These are phyloP conservation scores for Heterocephalus glaber DNA, from an alignment of 2,113 vertebrate genomes.

Conservation along the genomic window DNA sequence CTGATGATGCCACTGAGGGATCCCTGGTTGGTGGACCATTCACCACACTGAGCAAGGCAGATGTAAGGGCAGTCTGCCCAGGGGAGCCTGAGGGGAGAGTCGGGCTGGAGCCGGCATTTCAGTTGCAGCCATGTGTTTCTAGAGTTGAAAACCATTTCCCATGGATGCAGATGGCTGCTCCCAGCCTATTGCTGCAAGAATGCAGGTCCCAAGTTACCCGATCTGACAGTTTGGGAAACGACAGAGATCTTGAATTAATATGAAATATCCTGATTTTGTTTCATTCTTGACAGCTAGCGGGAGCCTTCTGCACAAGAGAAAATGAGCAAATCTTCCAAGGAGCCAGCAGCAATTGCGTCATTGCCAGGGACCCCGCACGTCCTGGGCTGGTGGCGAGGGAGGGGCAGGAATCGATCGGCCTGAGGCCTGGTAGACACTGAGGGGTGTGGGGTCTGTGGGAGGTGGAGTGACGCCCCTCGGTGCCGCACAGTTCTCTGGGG, in stretches of 20 bases:
- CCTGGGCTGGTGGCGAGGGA: background rate
- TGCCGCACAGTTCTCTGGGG: background rate
- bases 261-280: background rate
- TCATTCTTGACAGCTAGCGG: background rate
- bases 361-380: background rate
- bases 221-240: background rate
- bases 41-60: background rate
- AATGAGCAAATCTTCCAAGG: background rate
- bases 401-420: background rate
- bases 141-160: background rate
- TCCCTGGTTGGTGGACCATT: background rate
- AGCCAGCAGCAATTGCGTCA: background rate
- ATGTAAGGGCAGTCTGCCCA: background rate
- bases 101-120: background rate
- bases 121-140: background rate
- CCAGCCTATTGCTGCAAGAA: too few species aligned
- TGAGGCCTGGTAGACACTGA: background rate
- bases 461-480: background rate
- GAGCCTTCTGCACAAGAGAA: background rate
- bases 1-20: background rate
- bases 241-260: constrained; percentile 1
- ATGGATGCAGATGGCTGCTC: too few species aligned
- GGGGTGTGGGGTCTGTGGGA: background rate
- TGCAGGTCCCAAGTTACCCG: background rate
- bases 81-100: background rate